Conservation (phyloP, 2,113 vertebrate species). For the Kobus ellipsiprymnus region DNA sequence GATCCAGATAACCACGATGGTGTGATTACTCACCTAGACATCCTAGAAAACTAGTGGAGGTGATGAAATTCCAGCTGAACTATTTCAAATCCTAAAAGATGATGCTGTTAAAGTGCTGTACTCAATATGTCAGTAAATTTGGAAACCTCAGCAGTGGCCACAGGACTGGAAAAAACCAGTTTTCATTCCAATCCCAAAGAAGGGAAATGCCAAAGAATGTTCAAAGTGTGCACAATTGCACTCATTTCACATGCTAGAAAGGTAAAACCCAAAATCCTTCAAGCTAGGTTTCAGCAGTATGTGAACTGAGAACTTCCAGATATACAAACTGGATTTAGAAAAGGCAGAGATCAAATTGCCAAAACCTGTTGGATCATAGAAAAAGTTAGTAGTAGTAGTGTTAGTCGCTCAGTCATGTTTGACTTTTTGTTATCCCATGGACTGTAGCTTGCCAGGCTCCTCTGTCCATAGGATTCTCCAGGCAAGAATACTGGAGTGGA, state of each 20-base stretch:
- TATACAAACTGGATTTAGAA: background rate
- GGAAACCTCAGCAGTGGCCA: background rate
- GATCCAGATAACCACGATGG: background rate
- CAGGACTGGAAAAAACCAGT: background rate
- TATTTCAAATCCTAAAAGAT: background rate
- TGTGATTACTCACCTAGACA: background rate
- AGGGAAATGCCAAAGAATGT: background rate
- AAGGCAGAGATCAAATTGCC: background rate
- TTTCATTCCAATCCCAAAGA: background rate
- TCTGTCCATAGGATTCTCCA: background rate
- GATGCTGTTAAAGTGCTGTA: background rate
- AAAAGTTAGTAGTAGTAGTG: background rate
- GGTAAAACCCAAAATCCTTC: background rate
- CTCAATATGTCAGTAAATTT: background rate
- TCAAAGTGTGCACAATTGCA: background rate
- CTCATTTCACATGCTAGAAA: background rate
- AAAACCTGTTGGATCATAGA: background rate
- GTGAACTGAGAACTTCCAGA: background rate
- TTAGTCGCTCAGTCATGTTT: accelerated
- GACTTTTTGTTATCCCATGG: background rate
- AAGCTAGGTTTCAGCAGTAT: background rate
- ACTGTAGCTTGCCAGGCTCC: background rate
- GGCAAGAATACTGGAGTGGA: background rate
- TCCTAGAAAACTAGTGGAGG: background rate
- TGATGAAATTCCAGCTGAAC: background rate